These are phyloP conservation scores for Hiodon alosoides DNA, from an alignment of 2,113 vertebrate genomes.

Conservation along the genomic window DNA sequence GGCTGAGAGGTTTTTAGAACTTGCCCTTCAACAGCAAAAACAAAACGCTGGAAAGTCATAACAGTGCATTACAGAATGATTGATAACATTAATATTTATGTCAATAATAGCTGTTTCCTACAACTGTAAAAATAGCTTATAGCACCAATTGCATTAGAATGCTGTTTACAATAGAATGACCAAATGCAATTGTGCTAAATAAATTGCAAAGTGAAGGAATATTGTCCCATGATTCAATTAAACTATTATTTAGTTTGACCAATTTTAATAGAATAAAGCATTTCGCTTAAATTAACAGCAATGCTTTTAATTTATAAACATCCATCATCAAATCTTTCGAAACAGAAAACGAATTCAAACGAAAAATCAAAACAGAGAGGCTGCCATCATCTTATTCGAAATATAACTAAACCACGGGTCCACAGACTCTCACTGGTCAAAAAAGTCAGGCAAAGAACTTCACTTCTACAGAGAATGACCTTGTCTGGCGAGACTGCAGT, in stretches of 20 bases:
- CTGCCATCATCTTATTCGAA: too few species aligned
- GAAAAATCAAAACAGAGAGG: too few species aligned
- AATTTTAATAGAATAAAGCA: too few species aligned
- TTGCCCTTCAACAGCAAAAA: neutral
- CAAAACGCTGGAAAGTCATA: neutral
- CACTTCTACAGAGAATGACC: neutral
- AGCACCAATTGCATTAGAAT: neutral
- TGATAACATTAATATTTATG: too few species aligned
- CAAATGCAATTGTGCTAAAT: neutral
- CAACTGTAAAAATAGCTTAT: neutral
- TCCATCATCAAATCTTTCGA: too few species aligned
- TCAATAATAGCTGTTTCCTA: too few species aligned
- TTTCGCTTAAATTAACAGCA: too few species aligned
- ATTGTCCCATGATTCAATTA: too few species aligned
- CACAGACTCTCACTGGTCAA: neutral
- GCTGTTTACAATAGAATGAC: neutral
- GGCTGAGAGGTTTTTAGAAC: neutral
- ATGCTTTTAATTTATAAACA: too few species aligned
- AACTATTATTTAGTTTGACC: too few species aligned
- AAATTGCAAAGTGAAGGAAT: too few species aligned
- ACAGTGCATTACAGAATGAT: neutral
- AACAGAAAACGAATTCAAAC: too few species aligned
- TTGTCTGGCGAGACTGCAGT: slow-evolving; percentile 3
- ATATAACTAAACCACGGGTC: neutral
- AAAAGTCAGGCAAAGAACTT: neutral